These are phyloP conservation scores for Agonopterix arenella DNA, from an alignment of 2,888 invertebrate genomes.

Conservation along the genomic window DNA sequence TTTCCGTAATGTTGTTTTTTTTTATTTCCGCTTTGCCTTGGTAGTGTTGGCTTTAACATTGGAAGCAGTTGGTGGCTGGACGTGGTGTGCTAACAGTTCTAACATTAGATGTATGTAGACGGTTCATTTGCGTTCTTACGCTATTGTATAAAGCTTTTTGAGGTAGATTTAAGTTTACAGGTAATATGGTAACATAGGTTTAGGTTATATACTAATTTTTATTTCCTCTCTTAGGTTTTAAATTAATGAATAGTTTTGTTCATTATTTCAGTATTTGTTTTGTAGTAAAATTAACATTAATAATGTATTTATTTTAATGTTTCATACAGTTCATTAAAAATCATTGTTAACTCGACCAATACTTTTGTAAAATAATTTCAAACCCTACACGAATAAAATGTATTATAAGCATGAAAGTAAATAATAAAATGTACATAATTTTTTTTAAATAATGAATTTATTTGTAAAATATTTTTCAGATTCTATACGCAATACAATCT, in stretches of 20 bases:
- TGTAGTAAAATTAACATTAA: slow-evolving; percentile 12
- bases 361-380: no score
- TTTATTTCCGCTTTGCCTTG: slow-evolving; percentile 72
- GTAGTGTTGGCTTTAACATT: slow-evolving; percentile 73
- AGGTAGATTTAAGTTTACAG: slow-evolving; percentile 26
- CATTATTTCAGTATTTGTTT: slow-evolving; percentile 14
- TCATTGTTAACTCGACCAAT: no score
- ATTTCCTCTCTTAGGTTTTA: background rate
- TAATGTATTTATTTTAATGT: no score
- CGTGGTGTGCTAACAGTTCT: slow-evolving; percentile 72
- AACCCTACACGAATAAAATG: no score
- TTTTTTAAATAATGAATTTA: no score
- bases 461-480: no score
- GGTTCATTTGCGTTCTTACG: slow-evolving; percentile 59
- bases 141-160: slow-evolving; percentile 47
- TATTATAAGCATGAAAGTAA: no score
- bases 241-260: slow-evolving; percentile 9
- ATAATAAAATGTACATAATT: no score
- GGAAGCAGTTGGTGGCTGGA: slow-evolving; percentile 64
- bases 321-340: no score
- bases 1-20: slow-evolving; percentile 70
- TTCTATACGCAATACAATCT: no score
- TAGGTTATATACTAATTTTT: background rate
- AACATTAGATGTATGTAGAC: slow-evolving; percentile 53
- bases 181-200: slow-evolving; percentile 24